Evolutionary conservation across 2,888 invertebrate genomes (phyloP).

Genomic region (Torymus auratus): DNA sequence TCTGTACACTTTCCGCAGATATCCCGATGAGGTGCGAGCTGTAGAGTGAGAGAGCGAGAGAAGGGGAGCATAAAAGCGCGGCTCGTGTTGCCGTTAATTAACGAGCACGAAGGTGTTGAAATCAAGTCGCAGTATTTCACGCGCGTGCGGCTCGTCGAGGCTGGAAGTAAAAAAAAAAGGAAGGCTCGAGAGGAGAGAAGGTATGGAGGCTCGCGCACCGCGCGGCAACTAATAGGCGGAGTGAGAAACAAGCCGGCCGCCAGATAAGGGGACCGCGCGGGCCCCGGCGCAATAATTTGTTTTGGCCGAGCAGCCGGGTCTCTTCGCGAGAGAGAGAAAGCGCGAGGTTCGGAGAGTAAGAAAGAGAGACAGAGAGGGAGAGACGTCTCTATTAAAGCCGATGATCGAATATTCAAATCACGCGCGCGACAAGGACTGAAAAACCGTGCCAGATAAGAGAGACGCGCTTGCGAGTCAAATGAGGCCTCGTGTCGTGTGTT

Average conservation of each 20-base stretch:
- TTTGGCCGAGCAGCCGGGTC: constrained; percentile 43
- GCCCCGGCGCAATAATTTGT: constrained; percentile 71
- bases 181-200: constrained; percentile 19
- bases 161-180: constrained; percentile 16
- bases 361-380: not conserved
- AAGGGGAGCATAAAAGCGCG: constrained; percentile 42
- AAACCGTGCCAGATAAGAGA: constrained; percentile 12
- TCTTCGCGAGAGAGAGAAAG: not conserved
- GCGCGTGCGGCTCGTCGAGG: constrained; percentile 48
- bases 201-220: constrained; percentile 66
- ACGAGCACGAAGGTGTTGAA: constrained; percentile 72
- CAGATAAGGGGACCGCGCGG: constrained; percentile 68
- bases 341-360: not conserved
- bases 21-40: constrained; percentile 22
- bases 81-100: constrained; percentile 67
- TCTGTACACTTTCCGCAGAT: not conserved
- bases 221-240: constrained; percentile 73
- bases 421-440: constrained; percentile 4
- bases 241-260: constrained; percentile 71
- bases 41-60: not conserved
- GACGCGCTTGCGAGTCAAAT: not conserved
- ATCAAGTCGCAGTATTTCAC: constrained; percentile 74
- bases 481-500: not conserved
- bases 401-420: constrained; percentile 54
- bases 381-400: constrained; percentile 46